Evolutionary conservation across 2,113 vertebrate genomes (phyloP).

Genomic region (Phasianus colchicus): DNA sequence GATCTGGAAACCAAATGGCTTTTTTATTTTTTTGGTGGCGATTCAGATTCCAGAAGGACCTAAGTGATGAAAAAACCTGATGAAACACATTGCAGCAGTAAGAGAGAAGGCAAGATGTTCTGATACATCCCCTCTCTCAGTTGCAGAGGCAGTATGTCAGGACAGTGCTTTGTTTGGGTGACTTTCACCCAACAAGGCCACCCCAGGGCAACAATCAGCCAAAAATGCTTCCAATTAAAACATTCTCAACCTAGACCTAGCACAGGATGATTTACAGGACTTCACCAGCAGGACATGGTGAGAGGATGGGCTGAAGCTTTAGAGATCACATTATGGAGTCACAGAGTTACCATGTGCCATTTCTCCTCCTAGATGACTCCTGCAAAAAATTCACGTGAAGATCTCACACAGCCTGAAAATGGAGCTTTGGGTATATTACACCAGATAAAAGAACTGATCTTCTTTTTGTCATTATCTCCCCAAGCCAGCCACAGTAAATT

Average conservation of each 20-base stretch:
- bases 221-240: not conserved
- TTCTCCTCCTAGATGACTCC: not conserved
- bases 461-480: not conserved
- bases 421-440: not conserved
- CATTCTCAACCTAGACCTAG: not conserved
- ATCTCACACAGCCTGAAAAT: not conserved
- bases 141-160: not conserved
- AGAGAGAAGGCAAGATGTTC: not conserved
- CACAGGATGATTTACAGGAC: accelerated
- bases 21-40: not conserved
- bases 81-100: not conserved
- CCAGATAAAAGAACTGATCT: slow-evolving; percentile 16
- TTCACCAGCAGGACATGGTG: not conserved
- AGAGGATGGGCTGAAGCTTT: not conserved
- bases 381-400: not conserved
- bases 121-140: not conserved
- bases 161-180: not conserved
- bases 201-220: not conserved
- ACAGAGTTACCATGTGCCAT: accelerated
- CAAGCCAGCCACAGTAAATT: slow-evolving; percentile 34
- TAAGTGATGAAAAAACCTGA: not conserved
- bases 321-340: not conserved
- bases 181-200: not conserved
- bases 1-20: not conserved
- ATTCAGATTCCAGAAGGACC: not conserved